Evolutionary conservation across 2,113 vertebrate genomes (phyloP), one percentile per base, ranked within the genome.

Genomic region (Cololabis saira): DNA sequence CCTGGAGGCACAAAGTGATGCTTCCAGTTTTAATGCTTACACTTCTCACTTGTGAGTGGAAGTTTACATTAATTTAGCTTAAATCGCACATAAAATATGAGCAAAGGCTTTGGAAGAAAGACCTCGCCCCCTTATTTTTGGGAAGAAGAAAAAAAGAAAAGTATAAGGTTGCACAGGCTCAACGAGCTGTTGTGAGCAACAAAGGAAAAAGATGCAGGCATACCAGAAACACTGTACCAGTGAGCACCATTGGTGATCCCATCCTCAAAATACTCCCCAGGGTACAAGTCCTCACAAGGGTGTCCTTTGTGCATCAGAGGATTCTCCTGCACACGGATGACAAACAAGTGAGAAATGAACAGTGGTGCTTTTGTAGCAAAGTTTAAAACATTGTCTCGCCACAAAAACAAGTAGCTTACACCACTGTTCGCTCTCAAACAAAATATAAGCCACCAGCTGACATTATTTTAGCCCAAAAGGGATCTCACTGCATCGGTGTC

Each of bases 241-340:
- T 91, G 84, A 54, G 98, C 98, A n/a, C 98, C 98, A 0, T 99
- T 99, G 54, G 96, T 98, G 91, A 99, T 98, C 63, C 98, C 98
- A 10, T 95, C 94, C 5, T 87, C 61, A 84, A 99, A 99, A 85
- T 95, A 95, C 70, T 98, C 96, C 0, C 71, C 70, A 54, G 91
- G 91, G 65, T 95, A 95, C 57, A 97, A 83, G 24, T 95, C 89
- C 67, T 90, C 81, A 90, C 98, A 99, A 55, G 96, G 95, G 80
- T 92, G 93, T n/a, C 98, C 97, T 67, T 92, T 91, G 87, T 93
- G 93, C 97, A 99, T 99, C 80, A 93, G 74, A 4, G 80, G 53
- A 70, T 99, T 98, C 84, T 96, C 96, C 98, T 99, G 65, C 50
- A 72, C 22, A 30, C 48, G 72, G 30, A 67, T 41, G 6, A 61